Evolutionary conservation across 2,113 vertebrate genomes (phyloP).

Genomic region (Petroica traversi): DNA sequence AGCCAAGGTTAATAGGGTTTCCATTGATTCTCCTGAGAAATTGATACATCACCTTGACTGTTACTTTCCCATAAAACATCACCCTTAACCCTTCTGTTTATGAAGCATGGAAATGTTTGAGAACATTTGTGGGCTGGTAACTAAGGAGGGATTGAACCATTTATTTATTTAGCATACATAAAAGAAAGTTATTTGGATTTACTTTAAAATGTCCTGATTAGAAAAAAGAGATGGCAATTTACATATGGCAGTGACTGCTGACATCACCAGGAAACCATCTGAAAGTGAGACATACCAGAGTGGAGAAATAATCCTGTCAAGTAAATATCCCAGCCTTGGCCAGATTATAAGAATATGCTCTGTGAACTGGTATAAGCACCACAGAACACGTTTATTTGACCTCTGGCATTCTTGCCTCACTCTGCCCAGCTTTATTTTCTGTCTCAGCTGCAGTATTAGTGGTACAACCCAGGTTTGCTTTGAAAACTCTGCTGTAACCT

Average conservation of each 20-base stretch:
- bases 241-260: conserved; percentile 36
- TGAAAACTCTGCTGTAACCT: background rate
- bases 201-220: background rate
- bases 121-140: background rate
- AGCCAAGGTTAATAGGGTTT: background rate
- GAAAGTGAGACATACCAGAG: background rate
- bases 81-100: background rate
- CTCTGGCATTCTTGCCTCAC: background rate
- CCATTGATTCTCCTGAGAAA: background rate
- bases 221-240: conserved; percentile 7
- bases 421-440: background rate
- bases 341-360: background rate
- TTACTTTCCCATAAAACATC: background rate
- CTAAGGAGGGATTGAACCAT: background rate
- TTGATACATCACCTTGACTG: background rate
- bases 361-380: background rate
- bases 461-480: background rate
- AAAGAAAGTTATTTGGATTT: background rate
- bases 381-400: background rate
- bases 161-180: background rate
- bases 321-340: background rate
- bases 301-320: conserved; percentile 35
- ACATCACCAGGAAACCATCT: conserved; percentile 1
- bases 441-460: background rate
- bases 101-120: background rate